Conservation (phyloP, 2,888 invertebrate genomes). For the Poecilobothrus nobilitatus region DNA sequence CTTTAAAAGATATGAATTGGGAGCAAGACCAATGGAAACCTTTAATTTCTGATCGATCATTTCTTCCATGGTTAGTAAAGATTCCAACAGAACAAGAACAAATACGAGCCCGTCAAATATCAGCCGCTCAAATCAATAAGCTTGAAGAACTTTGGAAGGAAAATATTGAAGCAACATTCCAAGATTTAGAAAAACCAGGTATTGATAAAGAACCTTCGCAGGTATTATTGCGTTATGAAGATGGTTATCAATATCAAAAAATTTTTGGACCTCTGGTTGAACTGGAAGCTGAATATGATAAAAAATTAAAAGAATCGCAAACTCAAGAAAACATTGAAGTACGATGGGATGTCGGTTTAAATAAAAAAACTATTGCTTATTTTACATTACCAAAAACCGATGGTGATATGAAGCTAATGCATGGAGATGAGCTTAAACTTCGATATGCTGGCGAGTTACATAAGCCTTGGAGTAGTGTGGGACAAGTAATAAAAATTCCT, state of each 20-base stretch:
- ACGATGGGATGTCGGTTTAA: constrained; percentile 96
- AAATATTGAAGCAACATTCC: constrained; percentile 94
- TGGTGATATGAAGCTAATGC: constrained; percentile 98
- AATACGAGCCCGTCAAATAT: constrained; percentile 89
- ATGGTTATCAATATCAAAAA: constrained; percentile 98
- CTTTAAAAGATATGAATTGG: constrained; percentile 98
- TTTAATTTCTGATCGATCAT: constrained; percentile 90
- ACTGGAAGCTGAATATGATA: constrained; percentile 97
- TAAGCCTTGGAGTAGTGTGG: constrained; percentile 95
- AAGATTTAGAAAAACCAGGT: constrained; percentile 96
- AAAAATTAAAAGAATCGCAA: constrained; percentile 93
- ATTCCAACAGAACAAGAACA: constrained; percentile 97
- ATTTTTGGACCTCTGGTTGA: constrained; percentile 95
- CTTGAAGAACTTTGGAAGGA: constrained; percentile 99
- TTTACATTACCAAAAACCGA: constrained; percentile 96
- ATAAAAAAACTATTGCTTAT: constrained; percentile 96
- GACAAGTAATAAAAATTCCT: constrained; percentile 93
- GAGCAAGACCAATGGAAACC: constrained; percentile 99
- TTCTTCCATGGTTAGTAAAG: constrained; percentile 94
- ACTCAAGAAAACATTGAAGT: constrained; percentile 98
- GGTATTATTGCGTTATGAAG: constrained; percentile 71
- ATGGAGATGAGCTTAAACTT: constrained; percentile 91
- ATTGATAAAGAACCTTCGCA: constrained; percentile 97
- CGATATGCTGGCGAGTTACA: constrained; percentile 88
- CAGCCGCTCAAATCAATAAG: constrained; percentile 94